Evolutionary conservation across 2,797 vertebrate genomes (phyloP).

Genomic region (Crocidura indochinensis): DNA sequence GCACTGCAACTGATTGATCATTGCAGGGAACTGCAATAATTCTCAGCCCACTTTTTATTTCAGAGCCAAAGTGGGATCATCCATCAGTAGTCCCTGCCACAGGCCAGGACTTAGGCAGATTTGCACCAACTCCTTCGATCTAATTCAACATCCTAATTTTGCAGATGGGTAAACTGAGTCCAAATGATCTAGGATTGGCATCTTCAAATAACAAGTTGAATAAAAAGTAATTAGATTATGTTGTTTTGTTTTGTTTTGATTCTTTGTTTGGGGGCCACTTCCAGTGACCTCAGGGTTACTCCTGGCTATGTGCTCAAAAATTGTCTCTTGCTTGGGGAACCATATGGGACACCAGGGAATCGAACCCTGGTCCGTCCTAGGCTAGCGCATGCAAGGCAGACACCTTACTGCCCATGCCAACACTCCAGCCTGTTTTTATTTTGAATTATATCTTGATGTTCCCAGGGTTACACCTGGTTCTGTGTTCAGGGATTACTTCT

Average conservation of each 20-base stretch:
- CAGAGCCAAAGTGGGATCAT: constrained; percentile 22
- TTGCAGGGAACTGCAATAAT: not conserved
- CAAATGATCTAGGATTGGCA: not conserved
- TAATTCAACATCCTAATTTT: constrained; percentile 44
- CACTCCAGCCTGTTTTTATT: no score
- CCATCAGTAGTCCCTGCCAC: constrained; percentile 51
- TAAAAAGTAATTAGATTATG: constrained; percentile 48
- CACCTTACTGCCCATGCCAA: no score
- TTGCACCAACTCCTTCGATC: not conserved
- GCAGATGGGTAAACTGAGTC: not conserved
- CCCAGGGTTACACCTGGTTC: no score
- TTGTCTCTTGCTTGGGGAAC: no score
- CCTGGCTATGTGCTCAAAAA: no score
- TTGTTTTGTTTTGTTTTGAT: not conserved
- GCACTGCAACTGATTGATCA: not conserved
- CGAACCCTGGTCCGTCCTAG: no score
- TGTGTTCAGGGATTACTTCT: no score
- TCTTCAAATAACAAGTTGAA: constrained; percentile 31
- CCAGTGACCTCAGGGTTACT: no score
- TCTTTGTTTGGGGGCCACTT: no score
- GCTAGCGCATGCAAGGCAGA: no score
- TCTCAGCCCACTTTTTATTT: not conserved
- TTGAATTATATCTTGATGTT: no score
- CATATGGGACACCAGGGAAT: no score
- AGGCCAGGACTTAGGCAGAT: not conserved